These are phyloP conservation scores for Nemopilema nomurai DNA, from an alignment of 30 jellyfish, hydroid and myxozoan genomes.

Conservation along the genomic window DNA sequence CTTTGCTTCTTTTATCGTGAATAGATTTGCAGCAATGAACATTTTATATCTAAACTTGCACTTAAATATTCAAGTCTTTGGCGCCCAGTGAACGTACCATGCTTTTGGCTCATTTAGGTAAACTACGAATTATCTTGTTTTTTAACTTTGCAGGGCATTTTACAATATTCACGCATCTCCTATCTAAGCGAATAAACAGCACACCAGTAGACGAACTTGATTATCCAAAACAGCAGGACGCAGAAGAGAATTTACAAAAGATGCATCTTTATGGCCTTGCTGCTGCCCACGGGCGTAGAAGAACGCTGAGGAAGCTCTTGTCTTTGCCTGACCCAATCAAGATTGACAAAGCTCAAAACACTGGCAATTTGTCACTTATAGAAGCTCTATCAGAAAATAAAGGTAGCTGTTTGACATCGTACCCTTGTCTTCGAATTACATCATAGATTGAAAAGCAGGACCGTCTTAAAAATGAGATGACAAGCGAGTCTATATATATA, in stretches of 20 bases:
- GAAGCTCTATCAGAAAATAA: constrained; percentile 35
- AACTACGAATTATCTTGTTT: background rate
- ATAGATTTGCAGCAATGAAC: too few species aligned
- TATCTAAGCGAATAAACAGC: constrained; percentile 27
- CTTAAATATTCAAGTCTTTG: too few species aligned
- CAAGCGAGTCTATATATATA: too few species aligned
- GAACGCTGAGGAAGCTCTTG: constrained; percentile 34
- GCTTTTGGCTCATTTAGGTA: too few species aligned
- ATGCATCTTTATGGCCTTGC: constrained; percentile 50
- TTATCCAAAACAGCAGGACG: background rate
- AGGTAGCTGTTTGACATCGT: too few species aligned
- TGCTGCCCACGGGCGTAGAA: constrained; percentile 62
- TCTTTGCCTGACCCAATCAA: constrained; percentile 15
- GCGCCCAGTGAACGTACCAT: too few species aligned
- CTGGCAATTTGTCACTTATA: constrained; percentile 25
- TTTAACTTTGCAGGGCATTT: constrained; percentile 25
- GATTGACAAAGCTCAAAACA: background rate
- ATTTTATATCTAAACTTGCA: too few species aligned
- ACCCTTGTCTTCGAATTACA: too few species aligned
- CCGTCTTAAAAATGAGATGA: too few species aligned
- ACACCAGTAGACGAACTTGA: background rate
- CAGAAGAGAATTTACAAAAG: constrained; percentile 45
- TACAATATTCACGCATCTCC: constrained; percentile 26
- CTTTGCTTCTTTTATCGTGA: too few species aligned
- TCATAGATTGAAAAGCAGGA: too few species aligned